Evolutionary conservation across 1,140 invertebrate genomes (phyloP), one percentile per base, ranked within the genome.

Genomic region (Drosophila nikananu): DNA sequence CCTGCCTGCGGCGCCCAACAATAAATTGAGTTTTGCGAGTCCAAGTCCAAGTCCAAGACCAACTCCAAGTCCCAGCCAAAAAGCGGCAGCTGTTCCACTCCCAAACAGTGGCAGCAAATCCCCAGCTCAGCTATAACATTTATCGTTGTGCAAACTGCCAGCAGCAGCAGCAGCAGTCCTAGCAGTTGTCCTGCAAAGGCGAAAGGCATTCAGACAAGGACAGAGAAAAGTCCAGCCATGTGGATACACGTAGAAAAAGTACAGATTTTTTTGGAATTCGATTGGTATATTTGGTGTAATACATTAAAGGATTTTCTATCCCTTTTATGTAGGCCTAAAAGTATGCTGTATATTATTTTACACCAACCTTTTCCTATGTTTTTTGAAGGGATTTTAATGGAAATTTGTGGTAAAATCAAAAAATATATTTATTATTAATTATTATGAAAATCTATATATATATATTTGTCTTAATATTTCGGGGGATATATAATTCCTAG

Each of bases 11-110:
- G 84, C 80, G 55, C n/a, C 52, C 84, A 65, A 86, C 83, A 89
- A 86, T 86, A 86, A 86, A 89, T 83, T 86, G 83, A 86, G 83
- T 86, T 86, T 89, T 83, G 71, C 61, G 66, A 55, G 58, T 46
- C 49, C 65, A 51, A 72, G 70, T 52, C 64, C 58, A 48, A 66
- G 57, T 61, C 52, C 35, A 57, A 72, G 66, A 41, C 64, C 51
- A 57, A 57, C 32, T 17, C 42, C 10, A 42, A 42, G 17, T 41
- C 51, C 15, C 27, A n/a, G 27, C 54, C 67, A 25, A 73, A 73
- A 73, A 83, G 63, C 68, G 76, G 76, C 83, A 86, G 83, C 83
- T 86, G 83, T 89, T 86, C 37, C 60, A 71, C 67, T 55, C 23
- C 64, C 70, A 32, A 74, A 80, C 79, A 77, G 78, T 67, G 75